A percentile compares a stretch with the other conserved stretches of the same genome.
Evolutionary conservation across 2,113 vertebrate genomes (phyloP).

Genomic region (Psittacula cyanocephala): DNA sequence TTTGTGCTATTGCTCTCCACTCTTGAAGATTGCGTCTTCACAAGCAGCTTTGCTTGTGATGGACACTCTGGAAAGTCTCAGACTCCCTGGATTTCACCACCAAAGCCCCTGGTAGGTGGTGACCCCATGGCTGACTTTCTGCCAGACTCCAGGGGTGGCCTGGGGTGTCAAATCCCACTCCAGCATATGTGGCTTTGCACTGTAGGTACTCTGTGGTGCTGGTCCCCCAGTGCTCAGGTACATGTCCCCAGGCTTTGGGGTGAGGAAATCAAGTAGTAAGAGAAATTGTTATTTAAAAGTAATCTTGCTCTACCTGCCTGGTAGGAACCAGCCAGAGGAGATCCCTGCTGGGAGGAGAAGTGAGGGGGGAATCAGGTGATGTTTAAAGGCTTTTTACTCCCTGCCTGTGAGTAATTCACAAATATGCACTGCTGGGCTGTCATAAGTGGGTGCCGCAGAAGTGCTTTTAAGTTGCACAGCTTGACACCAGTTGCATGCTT

Average conservation of each 20-base stretch:
- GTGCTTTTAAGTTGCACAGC: neutral
- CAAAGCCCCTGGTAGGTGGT: neutral
- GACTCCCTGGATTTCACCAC: neutral
- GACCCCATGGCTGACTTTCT: neutral
- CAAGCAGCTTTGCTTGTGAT: neutral
- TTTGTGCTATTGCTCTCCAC: neutral
- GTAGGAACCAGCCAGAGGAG: neutral
- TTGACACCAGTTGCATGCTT: neutral
- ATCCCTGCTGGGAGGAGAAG: neutral
- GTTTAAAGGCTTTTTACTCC: slow-evolving; percentile 13
- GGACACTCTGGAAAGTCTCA: neutral
- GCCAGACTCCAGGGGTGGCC: fast-evolving
- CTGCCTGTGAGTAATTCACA: neutral
- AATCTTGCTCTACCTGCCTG: neutral
- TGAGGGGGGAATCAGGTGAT: neutral
- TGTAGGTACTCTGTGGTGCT: neutral
- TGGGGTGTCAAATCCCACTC: neutral
- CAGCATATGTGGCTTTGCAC: neutral
- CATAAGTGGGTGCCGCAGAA: neutral
- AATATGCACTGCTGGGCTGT: neutral
- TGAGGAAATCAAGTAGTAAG: neutral
- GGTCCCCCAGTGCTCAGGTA: neutral
- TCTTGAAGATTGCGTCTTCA: neutral
- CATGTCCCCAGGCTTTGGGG: neutral
- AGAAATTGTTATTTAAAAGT: neutral